Conservation (phyloP, 2,888 invertebrate genomes). For the Junonia oenone region DNA sequence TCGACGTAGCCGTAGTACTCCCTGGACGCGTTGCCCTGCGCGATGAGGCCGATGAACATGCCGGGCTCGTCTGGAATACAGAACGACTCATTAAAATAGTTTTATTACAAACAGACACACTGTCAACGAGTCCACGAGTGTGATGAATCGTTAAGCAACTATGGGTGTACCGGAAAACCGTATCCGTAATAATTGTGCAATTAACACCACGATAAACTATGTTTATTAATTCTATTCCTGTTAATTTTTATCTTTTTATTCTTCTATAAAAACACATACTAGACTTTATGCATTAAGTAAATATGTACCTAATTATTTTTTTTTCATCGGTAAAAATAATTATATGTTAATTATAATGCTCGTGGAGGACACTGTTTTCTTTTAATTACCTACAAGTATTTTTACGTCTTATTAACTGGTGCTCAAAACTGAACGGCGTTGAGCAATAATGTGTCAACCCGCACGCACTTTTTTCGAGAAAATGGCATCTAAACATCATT, state of each 20-base stretch:
- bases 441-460: too few relatives aligned
- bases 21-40: slow-evolving; percentile 81
- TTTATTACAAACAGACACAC: background rate
- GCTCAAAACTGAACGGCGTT: too few relatives aligned
- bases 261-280: too few relatives aligned
- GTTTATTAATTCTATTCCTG: background rate
- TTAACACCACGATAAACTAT: background rate
- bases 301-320: too few relatives aligned
- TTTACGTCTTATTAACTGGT: too few relatives aligned
- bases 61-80: slow-evolving; percentile 85
- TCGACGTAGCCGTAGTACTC: slow-evolving; percentile 81
- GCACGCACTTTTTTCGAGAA: too few relatives aligned
- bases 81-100: slow-evolving; percentile 9
- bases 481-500: too few relatives aligned
- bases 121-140: background rate
- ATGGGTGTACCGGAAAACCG: background rate
- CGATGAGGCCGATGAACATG: slow-evolving; percentile 88
- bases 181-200: background rate
- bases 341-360: too few relatives aligned
- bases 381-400: too few relatives aligned
- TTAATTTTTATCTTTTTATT: background rate
- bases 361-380: too few relatives aligned
- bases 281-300: too few relatives aligned
- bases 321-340: too few relatives aligned
- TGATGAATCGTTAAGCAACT: background rate